These are phyloP conservation scores for Cotesia glomerata DNA, from an alignment of 1,140 invertebrate genomes.

Conservation along the genomic window DNA sequence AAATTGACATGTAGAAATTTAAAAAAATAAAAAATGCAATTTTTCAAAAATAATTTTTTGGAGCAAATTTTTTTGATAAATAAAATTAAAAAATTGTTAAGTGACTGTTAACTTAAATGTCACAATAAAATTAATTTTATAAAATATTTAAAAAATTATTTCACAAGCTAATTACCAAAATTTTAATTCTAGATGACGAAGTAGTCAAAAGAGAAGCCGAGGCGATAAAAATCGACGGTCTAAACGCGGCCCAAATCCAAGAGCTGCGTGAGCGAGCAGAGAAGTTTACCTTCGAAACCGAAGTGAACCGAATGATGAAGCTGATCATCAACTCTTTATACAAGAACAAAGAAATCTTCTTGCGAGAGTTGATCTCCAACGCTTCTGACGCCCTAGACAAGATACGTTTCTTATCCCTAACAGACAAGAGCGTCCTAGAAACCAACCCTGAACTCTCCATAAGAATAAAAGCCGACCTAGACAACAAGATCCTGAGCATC, in stretches of 20 bases:
- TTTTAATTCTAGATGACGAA: conserved; percentile 71
- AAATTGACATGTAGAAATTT: too few species aligned
- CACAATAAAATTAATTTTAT: too few species aligned
- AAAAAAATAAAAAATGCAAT: too few species aligned
- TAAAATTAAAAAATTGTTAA: too few species aligned
- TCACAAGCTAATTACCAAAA: too few species aligned
- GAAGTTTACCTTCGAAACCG: conserved; percentile 94
- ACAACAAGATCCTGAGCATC: conserved; percentile 92
- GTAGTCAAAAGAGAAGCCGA: conserved; percentile 89
- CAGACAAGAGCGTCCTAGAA: conserved; percentile 79
- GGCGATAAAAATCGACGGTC: conserved; percentile 93
- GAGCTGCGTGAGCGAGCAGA: conserved; percentile 90
- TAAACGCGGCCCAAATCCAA: conserved; percentile 93
- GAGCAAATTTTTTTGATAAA: too few species aligned
- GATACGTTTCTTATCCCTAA: conserved; percentile 90
- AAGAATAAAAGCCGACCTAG: conserved; percentile 95
- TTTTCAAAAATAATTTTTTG: too few species aligned
- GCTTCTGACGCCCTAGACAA: conserved; percentile 96
- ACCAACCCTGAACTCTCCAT: conserved; percentile 86
- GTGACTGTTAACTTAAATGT: too few species aligned
- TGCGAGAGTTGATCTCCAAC: conserved; percentile 97
- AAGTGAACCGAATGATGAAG: conserved; percentile 99
- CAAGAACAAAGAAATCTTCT: conserved; percentile 98
- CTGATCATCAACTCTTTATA: conserved; percentile 98
- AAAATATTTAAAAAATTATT: too few species aligned